A percentile compares a stretch with the other conserved stretches of the same genome.
Evolutionary conservation across 2,888 invertebrate species (phyloP).

Genomic region (Parthenolecanium corni): DNA sequence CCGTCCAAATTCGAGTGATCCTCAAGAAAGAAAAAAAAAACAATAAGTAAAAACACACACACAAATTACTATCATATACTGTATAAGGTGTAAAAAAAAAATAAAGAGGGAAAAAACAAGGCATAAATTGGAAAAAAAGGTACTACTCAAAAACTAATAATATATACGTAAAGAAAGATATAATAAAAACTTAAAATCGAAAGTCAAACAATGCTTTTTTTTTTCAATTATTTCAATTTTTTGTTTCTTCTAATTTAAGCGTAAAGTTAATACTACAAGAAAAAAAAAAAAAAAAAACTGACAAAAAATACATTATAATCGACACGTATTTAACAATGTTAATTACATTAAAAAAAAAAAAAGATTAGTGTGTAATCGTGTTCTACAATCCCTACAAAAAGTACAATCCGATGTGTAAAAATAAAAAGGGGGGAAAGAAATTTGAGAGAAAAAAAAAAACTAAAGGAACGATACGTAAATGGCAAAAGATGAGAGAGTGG

Average conservation of each 20-base stretch:
- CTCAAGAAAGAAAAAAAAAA: neutral
- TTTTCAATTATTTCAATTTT: neutral
- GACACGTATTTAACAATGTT: neutral
- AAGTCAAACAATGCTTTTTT: neutral
- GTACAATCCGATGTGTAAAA: too few relatives aligned
- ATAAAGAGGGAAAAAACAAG: neutral
- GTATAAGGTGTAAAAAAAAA: neutral
- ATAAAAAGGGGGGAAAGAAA: neutral
- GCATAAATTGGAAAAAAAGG: neutral
- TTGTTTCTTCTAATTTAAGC: neutral
- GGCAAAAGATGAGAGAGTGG: slow-evolving; percentile 16
- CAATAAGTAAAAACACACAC: neutral
- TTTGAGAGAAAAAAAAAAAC: neutral
- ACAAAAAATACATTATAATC: slow-evolving; percentile 5
- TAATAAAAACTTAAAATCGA: neutral
- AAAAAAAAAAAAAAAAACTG: slow-evolving; percentile 2
- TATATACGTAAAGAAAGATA: neutral
- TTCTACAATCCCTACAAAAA: neutral
- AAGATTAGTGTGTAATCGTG: slow-evolving; percentile 1
- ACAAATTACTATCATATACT: neutral
- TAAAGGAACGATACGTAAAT: slow-evolving; percentile 16
- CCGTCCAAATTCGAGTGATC: neutral
- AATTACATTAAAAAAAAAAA: slow-evolving; percentile 4
- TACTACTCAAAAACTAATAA: neutral
- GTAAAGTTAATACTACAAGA: slow-evolving; percentile 1